A percentile compares a stretch with the other conserved stretches of the same genome.
Conservation (phyloP, 2,797 vertebrate species). For the Odontamblyopus lacepedii region DNA sequence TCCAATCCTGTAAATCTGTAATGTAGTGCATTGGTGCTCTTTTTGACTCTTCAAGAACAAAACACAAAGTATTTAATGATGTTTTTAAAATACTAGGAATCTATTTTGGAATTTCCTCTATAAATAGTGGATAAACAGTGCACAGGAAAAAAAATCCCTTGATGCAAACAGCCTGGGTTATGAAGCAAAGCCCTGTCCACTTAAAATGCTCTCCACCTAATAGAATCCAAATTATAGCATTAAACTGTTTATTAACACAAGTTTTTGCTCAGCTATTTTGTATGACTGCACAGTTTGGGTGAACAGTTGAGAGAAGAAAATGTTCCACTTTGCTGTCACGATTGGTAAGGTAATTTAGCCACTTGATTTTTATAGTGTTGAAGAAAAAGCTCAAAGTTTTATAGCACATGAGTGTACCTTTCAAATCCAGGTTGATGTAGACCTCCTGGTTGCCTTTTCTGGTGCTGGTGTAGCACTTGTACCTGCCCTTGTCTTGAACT, state of each 20-base stretch:
- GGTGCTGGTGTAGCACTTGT: constrained; percentile 84
- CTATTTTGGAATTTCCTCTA: not conserved
- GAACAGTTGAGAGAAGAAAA: constrained; percentile 23
- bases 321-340: constrained; percentile 42
- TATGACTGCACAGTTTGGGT: not conserved
- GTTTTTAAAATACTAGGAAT: not conserved
- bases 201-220: not conserved
- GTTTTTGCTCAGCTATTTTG: not conserved
- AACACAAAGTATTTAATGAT: constrained; percentile 8
- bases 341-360: constrained; percentile 26
- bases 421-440: constrained; percentile 72
- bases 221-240: too few relatives aligned
- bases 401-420: constrained; percentile 69
- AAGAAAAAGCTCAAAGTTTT: not conserved
- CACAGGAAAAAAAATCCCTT: not conserved
- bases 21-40: not conserved
- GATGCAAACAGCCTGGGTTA: not conserved
- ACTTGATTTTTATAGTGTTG: not conserved
- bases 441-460: constrained; percentile 56
- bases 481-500: constrained; percentile 78
- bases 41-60: constrained; percentile 8
- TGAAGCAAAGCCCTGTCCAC: not conserved
- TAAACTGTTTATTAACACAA: too few relatives aligned
- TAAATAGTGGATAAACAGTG: not conserved
- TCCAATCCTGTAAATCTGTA: constrained; percentile 20